Base-by-base conservation (phyloP, 2,888 invertebrate genomes). In the Acrobasis repandana region DNA sequence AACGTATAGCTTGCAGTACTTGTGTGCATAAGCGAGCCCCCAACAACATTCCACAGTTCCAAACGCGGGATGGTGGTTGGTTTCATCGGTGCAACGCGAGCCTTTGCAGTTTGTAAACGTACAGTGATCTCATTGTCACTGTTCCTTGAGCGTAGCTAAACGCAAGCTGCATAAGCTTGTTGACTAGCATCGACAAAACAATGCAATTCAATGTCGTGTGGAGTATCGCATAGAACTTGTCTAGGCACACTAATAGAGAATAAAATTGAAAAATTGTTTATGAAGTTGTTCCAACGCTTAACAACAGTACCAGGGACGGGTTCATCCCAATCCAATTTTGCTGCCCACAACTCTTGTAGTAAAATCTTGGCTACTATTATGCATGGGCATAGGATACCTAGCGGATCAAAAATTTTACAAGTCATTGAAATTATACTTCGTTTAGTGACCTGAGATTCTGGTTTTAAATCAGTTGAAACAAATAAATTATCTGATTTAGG, bases 331-430 rank as follows among this genome's bases (percentile, higher is more conserved):
- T 16, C 16, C 48, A 49, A 49, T 18, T 49, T 49, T 9, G 48
- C 48, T 9, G 10, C 18, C 48, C 48, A 49, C 18, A 49, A 18
- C 9, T 49, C 16, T 16, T 49, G 48, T 18, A 49, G 18, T 16
- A 49, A 49, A 6, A 49, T 49, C 10, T 49, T 49, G n/a, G 47
- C n/a, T n/a, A 16, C 16, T 1, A 47, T 47, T 16, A 47, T 47
- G 15, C 48, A 49, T 18, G 48, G 16, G 16, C 48, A 16, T 18
- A 49, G 8, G 10, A 49, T 8, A 49, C 48, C 48, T 15, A 49
- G 18, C 9, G 48, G 48, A 10, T 49, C 48, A 49, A 49, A 49
- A 9, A 49, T 49, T 49, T 49, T 49, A 49, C 48, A 49, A 16
- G 48, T 49, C 15, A 16, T 49, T 0, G 48, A 49, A 16, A 49